phyloP scores from a whole-genome alignment of 2,888 invertebrate genomes.

The Hofmannophila pseudospretella region DNA sequence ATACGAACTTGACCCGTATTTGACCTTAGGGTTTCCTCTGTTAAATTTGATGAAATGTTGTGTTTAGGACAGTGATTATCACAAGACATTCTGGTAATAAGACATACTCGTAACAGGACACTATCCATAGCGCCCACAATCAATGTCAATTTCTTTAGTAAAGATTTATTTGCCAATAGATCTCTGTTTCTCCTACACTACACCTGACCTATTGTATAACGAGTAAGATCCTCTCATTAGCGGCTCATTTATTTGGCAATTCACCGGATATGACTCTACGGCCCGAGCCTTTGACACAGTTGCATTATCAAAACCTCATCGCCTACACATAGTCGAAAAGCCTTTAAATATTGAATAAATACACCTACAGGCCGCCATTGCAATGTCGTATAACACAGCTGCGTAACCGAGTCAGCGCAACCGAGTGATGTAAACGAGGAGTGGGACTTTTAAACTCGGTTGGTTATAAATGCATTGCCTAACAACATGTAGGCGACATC shows the following conservation, averaged over 20 bases:
- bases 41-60: too few species aligned
- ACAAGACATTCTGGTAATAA: too few species aligned
- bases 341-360: constrained; percentile 56
- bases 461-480: constrained; percentile 51
- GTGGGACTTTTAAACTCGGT: constrained; percentile 27
- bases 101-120: too few species aligned
- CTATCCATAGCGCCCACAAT: too few species aligned
- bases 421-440: constrained; percentile 12
- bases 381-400: constrained; percentile 40
- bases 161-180: too few species aligned
- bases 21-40: too few species aligned
- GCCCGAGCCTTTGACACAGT: constrained; percentile 52
- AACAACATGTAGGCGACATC: constrained; percentile 61
- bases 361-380: constrained; percentile 49
- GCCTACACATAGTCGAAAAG: constrained; percentile 52
- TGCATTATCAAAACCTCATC: constrained; percentile 45
- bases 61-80: too few species aligned
- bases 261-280: constrained; percentile 44
- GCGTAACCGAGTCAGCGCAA: constrained; percentile 18
- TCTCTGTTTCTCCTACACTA: too few species aligned
- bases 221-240: constrained; percentile 24
- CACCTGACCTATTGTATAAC: constrained; percentile 21
- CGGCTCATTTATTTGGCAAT: constrained; percentile 30
- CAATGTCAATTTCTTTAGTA: too few species aligned
- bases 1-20: too few species aligned